These are phyloP conservation scores for Germaria angustata DNA, from an alignment of 2,888 invertebrate genomes.

Conservation along the genomic window DNA sequence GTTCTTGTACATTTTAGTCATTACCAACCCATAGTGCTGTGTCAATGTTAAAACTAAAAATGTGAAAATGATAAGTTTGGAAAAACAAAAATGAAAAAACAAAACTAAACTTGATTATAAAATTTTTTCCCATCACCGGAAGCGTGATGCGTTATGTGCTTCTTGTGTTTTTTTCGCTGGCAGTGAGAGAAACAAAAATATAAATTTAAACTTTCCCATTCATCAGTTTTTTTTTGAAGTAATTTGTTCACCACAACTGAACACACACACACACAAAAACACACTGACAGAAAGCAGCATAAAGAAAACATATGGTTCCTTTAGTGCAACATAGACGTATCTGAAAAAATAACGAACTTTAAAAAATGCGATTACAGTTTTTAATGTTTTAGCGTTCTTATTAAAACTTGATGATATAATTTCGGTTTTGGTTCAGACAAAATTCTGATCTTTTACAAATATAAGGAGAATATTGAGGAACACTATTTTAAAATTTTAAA, in stretches of 20 bases:
- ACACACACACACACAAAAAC: background rate
- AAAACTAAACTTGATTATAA: constrained; percentile 59
- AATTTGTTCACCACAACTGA: constrained; percentile 34
- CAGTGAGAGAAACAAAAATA: constrained; percentile 1
- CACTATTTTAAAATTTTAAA: too few species aligned
- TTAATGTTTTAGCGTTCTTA: too few species aligned
- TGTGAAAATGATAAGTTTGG: constrained; percentile 14
- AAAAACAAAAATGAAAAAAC: constrained; percentile 10
- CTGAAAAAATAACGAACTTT: too few species aligned
- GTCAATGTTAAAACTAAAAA: constrained; percentile 14
- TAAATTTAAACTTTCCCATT: constrained; percentile 33
- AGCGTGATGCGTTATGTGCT: constrained; percentile 58
- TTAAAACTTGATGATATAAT: too few species aligned
- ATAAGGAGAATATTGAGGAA: too few species aligned
- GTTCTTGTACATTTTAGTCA: background rate
- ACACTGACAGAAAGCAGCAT: background rate
- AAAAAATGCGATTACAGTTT: too few species aligned
- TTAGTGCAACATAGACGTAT: too few species aligned
- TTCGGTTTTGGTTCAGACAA: too few species aligned
- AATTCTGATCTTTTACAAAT: too few species aligned
- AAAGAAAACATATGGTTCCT: too few species aligned
- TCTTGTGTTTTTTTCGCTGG: constrained; percentile 50
- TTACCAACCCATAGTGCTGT: background rate
- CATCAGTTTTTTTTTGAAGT: constrained; percentile 8
- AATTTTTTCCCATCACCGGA: constrained; percentile 58